phyloP scores from a whole-genome alignment of 2,113 vertebrate genomes.

The Octodon degus region DNA sequence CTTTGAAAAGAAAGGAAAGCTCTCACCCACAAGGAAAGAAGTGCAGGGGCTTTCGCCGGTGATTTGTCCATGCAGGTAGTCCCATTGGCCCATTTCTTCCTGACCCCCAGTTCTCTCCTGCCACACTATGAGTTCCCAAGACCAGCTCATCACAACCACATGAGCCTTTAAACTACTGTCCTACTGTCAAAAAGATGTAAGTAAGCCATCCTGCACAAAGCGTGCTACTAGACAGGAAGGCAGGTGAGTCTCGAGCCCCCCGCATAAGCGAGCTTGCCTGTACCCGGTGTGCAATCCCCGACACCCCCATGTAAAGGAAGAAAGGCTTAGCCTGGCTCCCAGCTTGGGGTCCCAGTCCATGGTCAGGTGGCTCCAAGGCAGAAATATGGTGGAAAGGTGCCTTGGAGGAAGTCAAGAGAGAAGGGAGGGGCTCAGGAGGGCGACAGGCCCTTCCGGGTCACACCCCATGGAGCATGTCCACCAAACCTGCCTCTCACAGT shows the following conservation, averaged over 20 bases:
- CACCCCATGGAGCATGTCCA: not conserved
- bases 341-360: not conserved
- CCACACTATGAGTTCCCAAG: not conserved
- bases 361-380: not conserved
- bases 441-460: not conserved
- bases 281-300: accelerated
- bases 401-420: not conserved
- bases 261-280: not conserved
- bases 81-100: not conserved
- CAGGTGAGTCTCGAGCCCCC: not conserved
- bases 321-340: not conserved
- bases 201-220: not conserved
- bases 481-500: not conserved
- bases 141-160: not conserved
- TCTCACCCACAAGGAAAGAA: not conserved
- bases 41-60: not conserved
- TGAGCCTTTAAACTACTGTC: not conserved
- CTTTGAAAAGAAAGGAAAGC: not conserved
- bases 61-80: not conserved
- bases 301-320: not conserved
- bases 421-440: not conserved
- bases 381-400: not conserved
- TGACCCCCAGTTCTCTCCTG: not conserved
- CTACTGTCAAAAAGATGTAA: not conserved
- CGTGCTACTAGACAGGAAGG: no score